phyloP scores from a whole-genome alignment of 2,113 vertebrate genomes.

The human (Homo sapiens) region DNA sequence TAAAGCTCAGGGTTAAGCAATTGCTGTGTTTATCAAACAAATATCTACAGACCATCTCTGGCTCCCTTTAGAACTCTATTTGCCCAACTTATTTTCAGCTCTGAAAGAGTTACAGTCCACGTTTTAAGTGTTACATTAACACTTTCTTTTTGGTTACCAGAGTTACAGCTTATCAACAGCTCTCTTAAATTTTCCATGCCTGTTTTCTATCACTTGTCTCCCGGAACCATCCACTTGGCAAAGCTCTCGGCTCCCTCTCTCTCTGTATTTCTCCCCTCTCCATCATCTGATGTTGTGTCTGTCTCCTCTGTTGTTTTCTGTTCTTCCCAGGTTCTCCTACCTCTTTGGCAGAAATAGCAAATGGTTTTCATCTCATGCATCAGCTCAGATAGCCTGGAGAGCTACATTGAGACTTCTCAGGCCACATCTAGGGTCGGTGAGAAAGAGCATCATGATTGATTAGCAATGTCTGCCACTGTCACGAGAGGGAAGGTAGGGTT shows the following conservation, averaged over 20 bases:
- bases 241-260: not conserved
- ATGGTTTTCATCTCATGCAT: constrained; percentile 12
- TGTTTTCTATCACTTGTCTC: constrained; percentile 32
- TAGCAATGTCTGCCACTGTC: not conserved
- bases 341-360: constrained; percentile 14
- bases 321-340: constrained; percentile 33
- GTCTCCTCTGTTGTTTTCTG: constrained; percentile 44
- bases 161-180: constrained; percentile 45
- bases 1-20: not conserved
- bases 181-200: not conserved
- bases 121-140: constrained; percentile 39
- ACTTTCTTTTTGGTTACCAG: constrained; percentile 55
- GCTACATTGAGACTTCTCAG: not conserved
- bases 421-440: not conserved
- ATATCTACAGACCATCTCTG: not conserved
- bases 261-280: not conserved
- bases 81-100: not conserved
- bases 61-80: not conserved
- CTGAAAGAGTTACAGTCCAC: not conserved
- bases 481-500: not conserved
- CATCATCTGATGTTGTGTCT: constrained; percentile 40
- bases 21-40: not conserved
- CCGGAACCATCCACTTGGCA: constrained; percentile 7
- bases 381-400: not conserved
- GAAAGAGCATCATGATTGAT: not conserved